Percentiles rank a stretch among this genome's conserved stretches.
phyloP scores from a whole-genome alignment of 2,888 invertebrate genomes.

The Hyposoter dolosus region DNA sequence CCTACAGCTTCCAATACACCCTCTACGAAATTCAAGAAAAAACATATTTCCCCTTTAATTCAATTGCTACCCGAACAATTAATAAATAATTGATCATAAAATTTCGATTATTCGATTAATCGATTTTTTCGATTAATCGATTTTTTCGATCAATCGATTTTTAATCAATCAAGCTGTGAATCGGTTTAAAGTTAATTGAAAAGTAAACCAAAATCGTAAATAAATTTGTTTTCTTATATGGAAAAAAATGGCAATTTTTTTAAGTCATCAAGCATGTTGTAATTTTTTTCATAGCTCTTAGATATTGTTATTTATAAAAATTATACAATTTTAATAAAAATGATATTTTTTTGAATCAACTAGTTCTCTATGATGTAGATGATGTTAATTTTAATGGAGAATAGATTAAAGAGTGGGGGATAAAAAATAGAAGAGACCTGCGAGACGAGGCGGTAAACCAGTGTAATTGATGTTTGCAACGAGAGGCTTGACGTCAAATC shows the following conservation, averaged over 20 bases:
- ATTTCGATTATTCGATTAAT: too few species aligned
- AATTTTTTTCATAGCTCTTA: not conserved
- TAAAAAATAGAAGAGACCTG: constrained; percentile 50
- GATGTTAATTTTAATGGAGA: not conserved
- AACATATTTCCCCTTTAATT: not conserved
- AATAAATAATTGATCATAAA: not conserved
- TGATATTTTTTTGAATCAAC: not conserved
- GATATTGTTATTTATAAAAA: not conserved
- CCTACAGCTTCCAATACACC: constrained; percentile 96
- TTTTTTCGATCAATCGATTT: too few species aligned
- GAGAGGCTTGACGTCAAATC: constrained; percentile 78
- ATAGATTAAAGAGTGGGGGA: not conserved
- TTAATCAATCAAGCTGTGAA: too few species aligned
- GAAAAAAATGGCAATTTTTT: not conserved
- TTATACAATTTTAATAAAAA: not conserved
- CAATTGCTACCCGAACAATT: not conserved
- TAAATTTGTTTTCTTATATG: not conserved
- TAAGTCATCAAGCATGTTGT: too few species aligned
- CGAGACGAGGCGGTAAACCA: constrained; percentile 77
- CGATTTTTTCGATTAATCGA: too few species aligned
- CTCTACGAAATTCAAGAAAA: constrained; percentile 86
- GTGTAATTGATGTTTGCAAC: constrained; percentile 75
- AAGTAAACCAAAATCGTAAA: not conserved
- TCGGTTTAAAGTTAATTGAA: not conserved
- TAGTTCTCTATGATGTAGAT: not conserved